These are phyloP conservation scores for Pseudolaguvia tuberculata DNA, from an alignment of 2,113 vertebrate species.

Conservation along the genomic window DNA sequence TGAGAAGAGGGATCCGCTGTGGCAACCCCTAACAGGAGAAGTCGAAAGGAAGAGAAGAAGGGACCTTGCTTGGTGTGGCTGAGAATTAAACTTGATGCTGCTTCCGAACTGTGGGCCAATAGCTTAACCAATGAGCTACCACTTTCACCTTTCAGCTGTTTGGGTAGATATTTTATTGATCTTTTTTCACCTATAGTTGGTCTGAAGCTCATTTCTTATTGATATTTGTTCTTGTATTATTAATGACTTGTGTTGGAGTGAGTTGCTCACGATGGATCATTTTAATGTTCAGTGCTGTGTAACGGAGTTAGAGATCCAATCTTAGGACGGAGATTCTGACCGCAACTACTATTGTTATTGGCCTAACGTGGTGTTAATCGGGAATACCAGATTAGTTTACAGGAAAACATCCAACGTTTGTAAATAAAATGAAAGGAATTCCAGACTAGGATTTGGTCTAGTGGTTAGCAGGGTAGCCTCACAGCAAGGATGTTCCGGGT, in stretches of 20 bases:
- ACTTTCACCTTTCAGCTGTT: not conserved
- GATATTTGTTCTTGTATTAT: not conserved
- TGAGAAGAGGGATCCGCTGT: no score
- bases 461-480: no score
- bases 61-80: no score
- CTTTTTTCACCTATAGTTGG: not conserved
- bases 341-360: not conserved
- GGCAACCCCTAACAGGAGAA: no score
- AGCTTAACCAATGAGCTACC: no score
- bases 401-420: no score
- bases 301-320: no score
- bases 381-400: not conserved
- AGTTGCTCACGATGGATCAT: not conserved
- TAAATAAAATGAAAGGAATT: no score
- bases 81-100: not conserved
- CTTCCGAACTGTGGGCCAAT: no score
- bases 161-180: not conserved
- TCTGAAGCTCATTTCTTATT: constrained; percentile 1
- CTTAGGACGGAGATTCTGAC: not conserved
- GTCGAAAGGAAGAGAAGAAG: no score
- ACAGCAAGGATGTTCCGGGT: no score
- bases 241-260: not conserved
- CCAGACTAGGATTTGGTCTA: no score
- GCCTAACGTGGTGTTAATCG: not conserved
- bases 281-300: not conserved